Base-by-base conservation (phyloP, 2,888 invertebrate genomes). In the Hypolimnas misippus region DNA sequence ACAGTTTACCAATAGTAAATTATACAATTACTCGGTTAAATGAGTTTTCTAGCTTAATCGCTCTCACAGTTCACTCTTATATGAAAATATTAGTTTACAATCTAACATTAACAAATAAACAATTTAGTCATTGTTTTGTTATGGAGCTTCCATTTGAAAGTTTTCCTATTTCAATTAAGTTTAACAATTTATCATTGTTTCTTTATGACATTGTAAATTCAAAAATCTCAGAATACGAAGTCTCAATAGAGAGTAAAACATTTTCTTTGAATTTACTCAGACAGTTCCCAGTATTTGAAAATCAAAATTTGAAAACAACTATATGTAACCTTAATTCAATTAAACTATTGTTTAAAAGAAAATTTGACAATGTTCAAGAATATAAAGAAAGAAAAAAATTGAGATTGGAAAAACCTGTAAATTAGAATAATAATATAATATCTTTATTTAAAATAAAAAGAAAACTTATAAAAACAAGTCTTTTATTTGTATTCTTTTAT, bases 301-400 rank as follows among this genome's bases (percentile, higher is more conserved):
- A 73, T 63, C 64, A 71, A 67, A 21, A 62, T 35, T 57, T 67
- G 33, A 57, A 61, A 51, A 14, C 64, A 62, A 35, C 44, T 29
- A 70, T 66, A 57, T 72, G 74, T 62, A 78, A 73, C 72, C 73
- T 82, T 67, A 83, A 87, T 49, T 71, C 76, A 6, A 87, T 95
- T 49, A 93, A 93, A 60, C 79, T 94, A 58, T 93, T 96, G 73
- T 96, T 95, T 74, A 97, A 96, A 83, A 94, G 95, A 73, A 96
- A 95, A 76, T 96, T 93, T 89, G 96, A 97, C 81, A 96, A 96
- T 92, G 94, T 96, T 7, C 95, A 95, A 78, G 96, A 96, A 73
- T 97, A 96, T 84, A 93, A 95, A 76, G 95, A 95, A 81, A 93
- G 95, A 69, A 97, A 97, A 80, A 96, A 94, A 76, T 92, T 93